These are phyloP conservation scores for Formicarius rufipectus DNA, from an alignment of 2,113 vertebrate genomes.

Conservation along the genomic window DNA sequence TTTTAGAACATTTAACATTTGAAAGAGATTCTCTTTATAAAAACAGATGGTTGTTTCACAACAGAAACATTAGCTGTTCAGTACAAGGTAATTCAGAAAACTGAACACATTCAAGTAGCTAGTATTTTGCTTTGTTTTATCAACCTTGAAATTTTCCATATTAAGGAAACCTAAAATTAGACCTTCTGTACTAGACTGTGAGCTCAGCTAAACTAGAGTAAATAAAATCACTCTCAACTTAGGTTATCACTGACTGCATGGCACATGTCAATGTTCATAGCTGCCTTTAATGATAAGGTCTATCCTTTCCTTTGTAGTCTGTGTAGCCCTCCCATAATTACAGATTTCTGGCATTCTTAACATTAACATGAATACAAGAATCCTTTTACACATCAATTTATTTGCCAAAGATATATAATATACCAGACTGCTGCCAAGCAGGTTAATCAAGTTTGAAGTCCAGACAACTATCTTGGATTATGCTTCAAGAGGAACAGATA, in stretches of 20 bases:
- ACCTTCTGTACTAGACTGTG: not conserved
- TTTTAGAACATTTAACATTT: slow-evolving; percentile 30
- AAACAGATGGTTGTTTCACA: slow-evolving; percentile 48
- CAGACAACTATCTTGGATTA: not conserved
- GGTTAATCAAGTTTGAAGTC: not conserved
- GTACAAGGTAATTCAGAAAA: slow-evolving; percentile 58
- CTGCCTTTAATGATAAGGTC: not conserved
- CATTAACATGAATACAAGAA: not conserved
- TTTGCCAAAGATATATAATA: not conserved
- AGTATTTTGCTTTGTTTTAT: not conserved
- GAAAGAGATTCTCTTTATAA: slow-evolving; percentile 33
- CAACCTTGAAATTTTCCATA: not conserved
- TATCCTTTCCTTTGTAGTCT: not conserved
- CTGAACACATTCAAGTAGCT: slow-evolving; percentile 19
- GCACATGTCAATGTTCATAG: not conserved
- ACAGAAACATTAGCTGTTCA: slow-evolving; percentile 50
- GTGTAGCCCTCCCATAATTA: not conserved
- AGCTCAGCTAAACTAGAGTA: not conserved
- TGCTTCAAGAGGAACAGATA: not conserved
- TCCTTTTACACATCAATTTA: not conserved
- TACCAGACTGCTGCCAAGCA: not conserved
- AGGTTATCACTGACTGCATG: not conserved
- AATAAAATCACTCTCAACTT: not conserved
- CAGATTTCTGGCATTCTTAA: not conserved
- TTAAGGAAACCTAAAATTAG: slow-evolving; percentile 8